Evolutionary conservation across 35 echinoderm and acorn worm genomes (phyloP), one percentile per base, ranked within the genome.

Genomic region (Anneissia japonica): DNA sequence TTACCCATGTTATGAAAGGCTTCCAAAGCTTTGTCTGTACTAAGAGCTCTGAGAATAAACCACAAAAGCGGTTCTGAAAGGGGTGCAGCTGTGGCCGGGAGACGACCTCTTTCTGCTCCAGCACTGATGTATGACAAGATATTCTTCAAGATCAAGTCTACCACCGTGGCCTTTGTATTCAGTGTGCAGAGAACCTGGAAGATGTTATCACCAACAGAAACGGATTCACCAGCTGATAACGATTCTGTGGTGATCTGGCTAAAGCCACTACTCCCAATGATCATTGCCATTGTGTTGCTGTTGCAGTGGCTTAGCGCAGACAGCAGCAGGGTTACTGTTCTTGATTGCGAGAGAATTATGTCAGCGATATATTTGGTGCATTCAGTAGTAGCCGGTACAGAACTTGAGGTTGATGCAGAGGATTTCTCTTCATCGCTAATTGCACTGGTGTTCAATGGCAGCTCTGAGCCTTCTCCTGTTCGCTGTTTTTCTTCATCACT

Each of bases 401-500:
- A 12, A 38, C 79, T 39, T 81, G 79, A 30, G 6, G 79, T 81
- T 39, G 35, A 29, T 35, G n/a, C 37, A 23, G 79, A 40, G 11
- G 28, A 35, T 11, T 35, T 37, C 32, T 77, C 31, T 32, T 37
- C 32, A 35, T 37, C 36, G 26, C 51, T 38, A 13, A 30, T 81
- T 35, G 28, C 38, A 30, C 36, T 81, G 36, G 34, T 81, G 34
- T 40, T 64, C 10, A 64, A 1, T 23, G 2, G 51, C 51, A 19
- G 51, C 26, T 81, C 35, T 0, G 35, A 36, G n/a, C 36, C 28
- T 35, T 89, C 86, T 41, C 86, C 91, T 39, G 81, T 87, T 29
- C 94, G 79, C 75, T 93, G 82, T 73, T 99, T 99, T 39, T 99
- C 96, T 56, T 99, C 96, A 87, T 99, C 96, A 84, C 94, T 93